Percentiles rank a stretch among this genome's conserved stretches.
Conservation (phyloP, 2,888 invertebrate species). For the Drosophila basisetae region DNA sequence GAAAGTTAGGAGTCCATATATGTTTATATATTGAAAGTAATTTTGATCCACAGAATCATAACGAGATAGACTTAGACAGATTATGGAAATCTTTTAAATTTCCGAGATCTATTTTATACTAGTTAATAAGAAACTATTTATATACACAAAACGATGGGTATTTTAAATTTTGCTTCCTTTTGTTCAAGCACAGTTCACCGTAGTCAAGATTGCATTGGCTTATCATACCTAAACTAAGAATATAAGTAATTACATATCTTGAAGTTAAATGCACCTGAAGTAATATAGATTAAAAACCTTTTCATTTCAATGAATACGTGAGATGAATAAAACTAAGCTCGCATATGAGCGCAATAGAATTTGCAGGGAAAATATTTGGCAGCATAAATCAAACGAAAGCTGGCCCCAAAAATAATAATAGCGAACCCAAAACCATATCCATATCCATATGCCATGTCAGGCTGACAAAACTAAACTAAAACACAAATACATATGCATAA, state of each 20-base stretch:
- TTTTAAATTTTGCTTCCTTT: background rate
- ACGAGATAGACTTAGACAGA: background rate
- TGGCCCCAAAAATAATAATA: constrained; percentile 39
- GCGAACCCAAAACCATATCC: constrained; percentile 56
- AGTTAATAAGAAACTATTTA: background rate
- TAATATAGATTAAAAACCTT: constrained; percentile 3
- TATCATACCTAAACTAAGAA: constrained; percentile 2
- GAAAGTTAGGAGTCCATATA: background rate
- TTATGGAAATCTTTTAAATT: background rate
- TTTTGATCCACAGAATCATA: background rate
- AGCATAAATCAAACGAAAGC: constrained; percentile 70
- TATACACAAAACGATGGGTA: background rate
- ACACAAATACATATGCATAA: constrained; percentile 77
- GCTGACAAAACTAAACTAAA: constrained; percentile 79
- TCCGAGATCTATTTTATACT: no score
- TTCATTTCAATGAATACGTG: background rate
- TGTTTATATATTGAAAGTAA: background rate
- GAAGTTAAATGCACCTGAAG: background rate
- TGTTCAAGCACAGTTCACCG: background rate
- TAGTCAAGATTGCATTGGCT: background rate
- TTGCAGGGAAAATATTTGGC: constrained; percentile 53
- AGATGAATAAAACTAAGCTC: background rate
- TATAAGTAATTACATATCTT: constrained; percentile 1
- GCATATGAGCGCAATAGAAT: constrained; percentile 32
- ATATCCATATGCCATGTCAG: constrained; percentile 61